Conservation (phyloP, 2,113 vertebrate genomes). For the Caranx melampygus region DNA sequence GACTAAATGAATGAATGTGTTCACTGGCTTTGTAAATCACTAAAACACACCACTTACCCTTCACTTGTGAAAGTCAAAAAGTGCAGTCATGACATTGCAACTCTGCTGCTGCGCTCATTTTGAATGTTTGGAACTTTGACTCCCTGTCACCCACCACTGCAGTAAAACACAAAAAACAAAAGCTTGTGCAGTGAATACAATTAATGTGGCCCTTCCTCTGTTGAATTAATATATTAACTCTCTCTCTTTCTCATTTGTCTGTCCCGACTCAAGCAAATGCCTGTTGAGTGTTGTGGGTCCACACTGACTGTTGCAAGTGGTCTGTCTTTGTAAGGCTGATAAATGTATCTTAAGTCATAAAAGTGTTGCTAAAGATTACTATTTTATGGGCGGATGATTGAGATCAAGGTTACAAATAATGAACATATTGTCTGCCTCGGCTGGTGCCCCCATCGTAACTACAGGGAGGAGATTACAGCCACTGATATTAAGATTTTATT, state of each 20-base stretch:
- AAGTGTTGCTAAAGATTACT: slow-evolving; percentile 49
- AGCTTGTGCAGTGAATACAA: background rate
- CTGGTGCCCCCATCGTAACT: slow-evolving; percentile 5
- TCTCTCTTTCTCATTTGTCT: slow-evolving; percentile 6
- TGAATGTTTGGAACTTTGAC: slow-evolving; percentile 1
- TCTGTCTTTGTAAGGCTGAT: slow-evolving; percentile 62
- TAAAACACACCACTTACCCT: background rate
- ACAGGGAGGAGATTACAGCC: slow-evolving; percentile 12
- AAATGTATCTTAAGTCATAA: slow-evolving; percentile 60
- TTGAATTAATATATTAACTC: background rate
- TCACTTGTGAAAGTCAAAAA: slow-evolving; percentile 3
- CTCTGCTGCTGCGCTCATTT: background rate
- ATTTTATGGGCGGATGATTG: slow-evolving; percentile 59
- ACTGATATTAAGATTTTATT: slow-evolving; percentile 46
- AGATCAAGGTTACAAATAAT: slow-evolving; percentile 54
- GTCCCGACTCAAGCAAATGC: background rate
- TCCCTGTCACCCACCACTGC: background rate
- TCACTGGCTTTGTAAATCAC: background rate
- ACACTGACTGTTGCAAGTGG: slow-evolving; percentile 42
- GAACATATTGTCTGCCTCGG: slow-evolving; percentile 37
- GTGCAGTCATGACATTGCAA: background rate
- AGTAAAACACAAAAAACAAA: background rate
- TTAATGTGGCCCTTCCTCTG: background rate
- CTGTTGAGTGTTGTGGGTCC: slow-evolving; percentile 35
- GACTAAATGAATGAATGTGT: slow-evolving; percentile 3